Base-by-base conservation (phyloP, 2,113 vertebrate genomes). In the Heterotilapia buettikoferi region DNA sequence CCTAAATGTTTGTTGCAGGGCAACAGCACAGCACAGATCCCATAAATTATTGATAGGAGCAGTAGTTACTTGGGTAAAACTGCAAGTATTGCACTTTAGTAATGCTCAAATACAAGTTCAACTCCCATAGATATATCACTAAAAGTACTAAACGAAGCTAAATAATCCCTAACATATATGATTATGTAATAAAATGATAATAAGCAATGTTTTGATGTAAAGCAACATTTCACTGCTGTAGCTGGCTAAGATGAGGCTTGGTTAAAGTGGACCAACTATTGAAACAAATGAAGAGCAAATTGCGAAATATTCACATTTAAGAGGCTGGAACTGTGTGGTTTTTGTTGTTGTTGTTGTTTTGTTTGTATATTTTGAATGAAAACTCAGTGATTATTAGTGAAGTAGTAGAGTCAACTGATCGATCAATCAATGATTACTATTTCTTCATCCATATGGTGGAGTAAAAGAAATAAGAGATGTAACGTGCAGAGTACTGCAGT, bases 261-360 rank as follows among this genome's bases (percentile, higher is more conserved):
- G 18, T 63, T 63, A 63, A 63, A 36, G 59, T 63, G 31, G 6
- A 36, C 18, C 31, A 76, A 47, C 14, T 47, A 29, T 1, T 76
- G 24, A 47, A 76, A 47, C 24, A 76, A 76, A 29, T 45, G 13
- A 24, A 43, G 38, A 43, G n/a, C n/a, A 43, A 43, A 21, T 24
- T 14, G 38, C 7, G 1, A 11, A 29, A 47, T 29, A 29, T 47
- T 29, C 24, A 29, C 14, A 29, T 29, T 18, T 47, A 29, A 19
- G 40, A 4, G 24, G 1, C 9, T 19, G 24, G 24, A 76, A 47
- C 43, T 50, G 14, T 76, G 14, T 16, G 6, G 0, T 0, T 11
- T 61, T 56, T 31, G n/a, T n/a, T n/a, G n/a, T 59, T 59, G 13
- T 59, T 59, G 56, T 19, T 61, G 57, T 31, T 31, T 18, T 73